Evolutionary conservation across 2,888 invertebrate species (phyloP), one percentile per base, ranked within the genome.

Genomic region (Polyommatus iphigenia): DNA sequence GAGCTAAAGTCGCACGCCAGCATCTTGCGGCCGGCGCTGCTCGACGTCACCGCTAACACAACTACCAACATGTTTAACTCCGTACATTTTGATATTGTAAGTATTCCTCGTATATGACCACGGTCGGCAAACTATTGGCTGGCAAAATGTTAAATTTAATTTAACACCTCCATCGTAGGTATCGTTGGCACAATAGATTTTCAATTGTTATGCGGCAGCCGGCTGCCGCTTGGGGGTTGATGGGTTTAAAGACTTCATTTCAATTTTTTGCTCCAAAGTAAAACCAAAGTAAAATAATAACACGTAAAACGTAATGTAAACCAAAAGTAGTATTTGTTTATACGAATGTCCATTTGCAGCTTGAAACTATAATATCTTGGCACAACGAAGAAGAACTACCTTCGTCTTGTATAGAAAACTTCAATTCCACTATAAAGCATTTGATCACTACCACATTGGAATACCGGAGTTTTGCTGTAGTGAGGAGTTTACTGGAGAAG

Each of bases 1-100:
- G 86, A 85, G 2, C 59, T 92, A 5, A 82, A 81, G 3, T 77
- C 82, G 0, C 87, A 88, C 84, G 86, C 88, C 71, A 79, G 76
- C 2, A 78, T 59, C 0, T 80, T 92, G 3, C 82, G 83, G 15
- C 87, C 88, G 78, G 85, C 87, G 2, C 80, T 92, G 75, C 83
- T 91, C 20, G 82, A 81, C 0, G 80, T 90, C 0, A 76, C 87
- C 1, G 82, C 83, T 0, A 78, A 82, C 1, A 87, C 90, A 0
- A 78, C 84, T 0, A 13, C 18, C 0, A 36, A 78, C 1, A 81
- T 76, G 36, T 76, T 92, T 5, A 90, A 92, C 79, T 85, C 88
- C 8, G 82, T 92, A 0, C 92, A 92, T 77, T 73, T 89, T 0
- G 87, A 91, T 78, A 84, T 89, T 41, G 92, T 92, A 79, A 88